Evolutionary conservation across 2,797 vertebrate species (phyloP).

Genomic region (Chelon auratus): DNA sequence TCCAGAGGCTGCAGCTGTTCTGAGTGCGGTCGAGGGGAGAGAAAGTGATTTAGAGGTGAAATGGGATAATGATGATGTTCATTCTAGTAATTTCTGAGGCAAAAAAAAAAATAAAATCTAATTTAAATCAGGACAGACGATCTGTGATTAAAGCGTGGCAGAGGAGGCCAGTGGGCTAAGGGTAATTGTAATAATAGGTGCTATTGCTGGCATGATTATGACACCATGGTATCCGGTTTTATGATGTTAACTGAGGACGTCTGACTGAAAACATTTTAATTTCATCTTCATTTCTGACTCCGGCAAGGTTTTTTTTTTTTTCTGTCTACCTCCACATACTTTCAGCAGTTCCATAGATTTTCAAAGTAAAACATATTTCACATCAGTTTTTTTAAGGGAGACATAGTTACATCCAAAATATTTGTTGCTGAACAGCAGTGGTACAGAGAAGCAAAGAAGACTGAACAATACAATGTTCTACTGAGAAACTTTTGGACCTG

Average conservation of each 20-base stretch:
- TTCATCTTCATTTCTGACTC: neutral
- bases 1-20: constrained; percentile 70
- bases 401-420: neutral
- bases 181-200: constrained; percentile 63
- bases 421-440: neutral
- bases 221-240: constrained; percentile 45
- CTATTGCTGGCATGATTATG: constrained; percentile 54
- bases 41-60: constrained; percentile 74
- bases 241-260: constrained; percentile 7
- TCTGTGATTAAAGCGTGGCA: constrained; percentile 68
- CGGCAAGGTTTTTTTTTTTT: neutral
- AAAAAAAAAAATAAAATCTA: constrained; percentile 59
- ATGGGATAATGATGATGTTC: constrained; percentile 74
- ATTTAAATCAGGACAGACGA: constrained; percentile 66
- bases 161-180: constrained; percentile 34
- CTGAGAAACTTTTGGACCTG: no score
- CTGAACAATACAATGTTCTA: no score
- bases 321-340: neutral
- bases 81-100: constrained; percentile 64
- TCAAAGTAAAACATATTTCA: neutral
- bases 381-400: neutral
- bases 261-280: neutral
- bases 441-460: neutral
- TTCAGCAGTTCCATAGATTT: no score
- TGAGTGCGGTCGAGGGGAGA: constrained; percentile 60